Evolutionary conservation across 2,113 vertebrate species (phyloP), one percentile per base, ranked within the genome.

Genomic region (Actinemys pallida): DNA sequence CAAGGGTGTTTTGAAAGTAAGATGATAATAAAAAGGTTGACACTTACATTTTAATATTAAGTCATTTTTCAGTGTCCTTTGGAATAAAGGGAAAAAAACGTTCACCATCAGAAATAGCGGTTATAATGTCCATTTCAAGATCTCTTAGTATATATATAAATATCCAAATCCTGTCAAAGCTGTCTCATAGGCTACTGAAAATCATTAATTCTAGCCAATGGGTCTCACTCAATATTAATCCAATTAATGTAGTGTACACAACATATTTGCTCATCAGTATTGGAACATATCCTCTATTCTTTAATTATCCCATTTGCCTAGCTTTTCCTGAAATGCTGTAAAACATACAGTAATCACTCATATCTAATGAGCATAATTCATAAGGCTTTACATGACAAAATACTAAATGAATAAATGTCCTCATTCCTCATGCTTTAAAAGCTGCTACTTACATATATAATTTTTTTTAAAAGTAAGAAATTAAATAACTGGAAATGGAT

Each of bases 281-380:
- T 88, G 56, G 27, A 80, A 90, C 31, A 81, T 87, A 75, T 39
- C 19, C 24, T 42, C 8, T 85, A 84, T n/a, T 56, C 45, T 95
- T 94, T 75, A 95, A 90, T 92, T 90, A 92, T 31, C 10, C 39
- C 9, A 90, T 81, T 94, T 84, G 17, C 14, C 7, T 65, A 52
- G 62, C 59, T 87, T 92, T 94, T 91, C 25, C 47, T 88, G 39
- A 95, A 95, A 95, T 57, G 59, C 57, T 79, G 19, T 47, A 88
- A 96, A 96, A 76, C 16, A 57, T 45, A 57, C 39, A 93, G 50
- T 75, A 90, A 87, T 88, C 59, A 78, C 6, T 94, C 50, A 52
- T 72, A 81, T 39, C 3, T 89, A 92, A 94, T 86, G 24, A 92
- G 50, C 42, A 22, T 59, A 93, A 95, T 93, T 92, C 72, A 90